Percentiles rank a stretch among this genome's conserved stretches.
phyloP scores from a whole-genome alignment of 2,888 invertebrate genomes.

The Tolmerus cingulatus region DNA sequence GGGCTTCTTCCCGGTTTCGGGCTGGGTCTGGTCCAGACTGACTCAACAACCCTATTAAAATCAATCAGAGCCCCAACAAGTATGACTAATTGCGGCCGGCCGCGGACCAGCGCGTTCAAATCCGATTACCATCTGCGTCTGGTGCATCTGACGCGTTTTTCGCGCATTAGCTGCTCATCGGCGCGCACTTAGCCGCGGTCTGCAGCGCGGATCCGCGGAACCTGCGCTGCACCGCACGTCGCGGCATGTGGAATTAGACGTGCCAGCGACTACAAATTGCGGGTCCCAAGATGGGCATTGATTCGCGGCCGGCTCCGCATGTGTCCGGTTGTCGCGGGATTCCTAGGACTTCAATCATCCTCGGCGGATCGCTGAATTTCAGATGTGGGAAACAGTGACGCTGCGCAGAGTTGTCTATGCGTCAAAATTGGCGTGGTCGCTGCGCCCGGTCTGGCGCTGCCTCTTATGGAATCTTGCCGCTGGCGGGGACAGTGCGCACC shows the following conservation, averaged over 20 bases:
- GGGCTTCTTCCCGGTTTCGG: not conserved
- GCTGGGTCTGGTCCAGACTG: not conserved
- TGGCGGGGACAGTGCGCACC: not conserved
- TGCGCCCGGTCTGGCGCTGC: not conserved
- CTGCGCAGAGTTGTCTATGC: not conserved
- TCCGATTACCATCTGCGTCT: not conserved
- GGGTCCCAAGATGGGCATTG: not conserved
- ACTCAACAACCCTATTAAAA: not conserved
- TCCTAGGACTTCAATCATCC: slow-evolving; percentile 17
- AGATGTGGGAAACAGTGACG: slow-evolving; percentile 15
- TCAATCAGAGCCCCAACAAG: slow-evolving; percentile 1
- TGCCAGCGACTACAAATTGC: slow-evolving; percentile 8
- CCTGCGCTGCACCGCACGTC: not conserved
- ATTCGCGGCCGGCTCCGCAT: not conserved
- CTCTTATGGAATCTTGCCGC: slow-evolving; percentile 25
- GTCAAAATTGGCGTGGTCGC: slow-evolving; percentile 1
- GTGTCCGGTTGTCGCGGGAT: not conserved
- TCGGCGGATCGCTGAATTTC: slow-evolving; percentile 3
- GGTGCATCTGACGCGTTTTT: not conserved
- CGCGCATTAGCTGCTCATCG: not conserved
- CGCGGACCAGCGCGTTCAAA: not conserved
- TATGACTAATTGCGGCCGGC: not conserved
- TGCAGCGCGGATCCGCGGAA: not conserved
- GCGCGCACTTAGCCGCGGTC: not conserved
- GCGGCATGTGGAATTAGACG: not conserved